Percentiles rank a stretch among this genome's conserved stretches.
Evolutionary conservation across 2,888 invertebrate genomes (phyloP).

Genomic region (Brenthis ino): DNA sequence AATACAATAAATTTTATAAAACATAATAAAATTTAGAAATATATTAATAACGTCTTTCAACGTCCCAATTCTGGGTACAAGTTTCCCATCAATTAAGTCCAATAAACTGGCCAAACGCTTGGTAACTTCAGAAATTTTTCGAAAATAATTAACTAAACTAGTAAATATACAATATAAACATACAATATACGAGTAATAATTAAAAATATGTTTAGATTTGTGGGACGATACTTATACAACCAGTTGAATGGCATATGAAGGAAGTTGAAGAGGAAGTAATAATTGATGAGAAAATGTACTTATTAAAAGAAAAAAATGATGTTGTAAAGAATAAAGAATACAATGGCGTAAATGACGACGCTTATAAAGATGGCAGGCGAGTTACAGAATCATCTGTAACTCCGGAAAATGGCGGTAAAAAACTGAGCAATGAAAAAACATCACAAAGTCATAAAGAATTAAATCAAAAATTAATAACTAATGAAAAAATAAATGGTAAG

Average conservation of each 20-base stretch:
- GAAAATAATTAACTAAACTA: no score
- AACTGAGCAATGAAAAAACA: constrained; percentile 46
- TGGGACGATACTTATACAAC: constrained; percentile 82
- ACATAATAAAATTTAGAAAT: no score
- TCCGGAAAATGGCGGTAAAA: constrained; percentile 45
- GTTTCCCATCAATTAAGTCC: no score
- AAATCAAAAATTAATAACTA: constrained; percentile 44
- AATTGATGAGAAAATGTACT: constrained; percentile 63
- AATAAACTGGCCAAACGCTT: no score
- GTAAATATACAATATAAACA: neutral
- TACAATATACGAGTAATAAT: neutral
- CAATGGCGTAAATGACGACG: constrained; percentile 43
- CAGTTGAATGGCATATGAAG: constrained; percentile 82
- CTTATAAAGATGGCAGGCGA: constrained; percentile 39
- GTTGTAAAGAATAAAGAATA: constrained; percentile 58
- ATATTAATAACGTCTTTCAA: no score
- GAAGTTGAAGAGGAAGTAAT: constrained; percentile 63
- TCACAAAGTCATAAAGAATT: constrained; percentile 56
- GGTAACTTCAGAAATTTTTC: no score
- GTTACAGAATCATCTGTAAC: constrained; percentile 43
- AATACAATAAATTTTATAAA: no score
- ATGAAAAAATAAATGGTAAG: constrained; percentile 55
- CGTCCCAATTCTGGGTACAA: no score
- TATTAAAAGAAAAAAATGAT: constrained; percentile 61
- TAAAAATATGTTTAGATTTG: constrained; percentile 66